Conservation (phyloP, 2,888 invertebrate species). For the Oscheius onirici region DNA sequence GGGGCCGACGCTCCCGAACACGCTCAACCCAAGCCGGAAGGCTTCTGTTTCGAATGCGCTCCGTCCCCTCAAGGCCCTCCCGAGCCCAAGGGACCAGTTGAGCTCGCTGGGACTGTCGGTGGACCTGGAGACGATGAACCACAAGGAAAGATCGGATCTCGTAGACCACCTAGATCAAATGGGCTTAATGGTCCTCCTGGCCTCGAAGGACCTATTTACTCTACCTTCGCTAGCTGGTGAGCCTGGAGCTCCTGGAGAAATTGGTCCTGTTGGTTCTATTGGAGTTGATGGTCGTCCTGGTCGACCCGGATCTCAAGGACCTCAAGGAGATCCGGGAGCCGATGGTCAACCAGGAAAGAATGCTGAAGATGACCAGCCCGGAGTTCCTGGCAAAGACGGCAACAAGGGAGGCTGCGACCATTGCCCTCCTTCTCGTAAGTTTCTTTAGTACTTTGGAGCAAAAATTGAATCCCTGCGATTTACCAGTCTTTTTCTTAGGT, state of each 20-base stretch:
- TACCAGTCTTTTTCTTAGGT: no score
- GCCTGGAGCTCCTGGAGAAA: slow-evolving; percentile 44
- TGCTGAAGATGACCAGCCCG: slow-evolving; percentile 46
- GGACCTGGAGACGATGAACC: slow-evolving; percentile 14
- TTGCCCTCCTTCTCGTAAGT: slow-evolving; percentile 69
- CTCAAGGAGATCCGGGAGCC: slow-evolving; percentile 44
- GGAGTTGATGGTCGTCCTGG: slow-evolving; percentile 55
- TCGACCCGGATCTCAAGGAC: slow-evolving; percentile 45
- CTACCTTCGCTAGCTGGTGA: no score
- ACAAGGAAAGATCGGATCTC: slow-evolving; percentile 17
- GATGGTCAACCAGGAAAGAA: slow-evolving; percentile 55
- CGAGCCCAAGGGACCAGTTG: no score
- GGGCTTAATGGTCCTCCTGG: not conserved
- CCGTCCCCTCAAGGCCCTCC: slow-evolving; percentile 37
- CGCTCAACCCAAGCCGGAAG: slow-evolving; percentile 40
- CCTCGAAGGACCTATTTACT: slow-evolving; percentile 16
- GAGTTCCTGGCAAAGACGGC: slow-evolving; percentile 48
- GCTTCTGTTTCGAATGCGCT: slow-evolving; percentile 53
- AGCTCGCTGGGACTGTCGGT: slow-evolving; percentile 28
- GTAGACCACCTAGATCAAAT: not conserved
- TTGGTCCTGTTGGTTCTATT: slow-evolving; percentile 50
- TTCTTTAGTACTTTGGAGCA: no score
- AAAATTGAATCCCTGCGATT: no score
- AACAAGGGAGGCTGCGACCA: slow-evolving; percentile 66
- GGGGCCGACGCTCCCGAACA: slow-evolving; percentile 24